A percentile compares a stretch with the other conserved stretches of the same genome.
phyloP scores from a whole-genome alignment of 2,888 invertebrate species.

The Myopa tessellatipennis region DNA sequence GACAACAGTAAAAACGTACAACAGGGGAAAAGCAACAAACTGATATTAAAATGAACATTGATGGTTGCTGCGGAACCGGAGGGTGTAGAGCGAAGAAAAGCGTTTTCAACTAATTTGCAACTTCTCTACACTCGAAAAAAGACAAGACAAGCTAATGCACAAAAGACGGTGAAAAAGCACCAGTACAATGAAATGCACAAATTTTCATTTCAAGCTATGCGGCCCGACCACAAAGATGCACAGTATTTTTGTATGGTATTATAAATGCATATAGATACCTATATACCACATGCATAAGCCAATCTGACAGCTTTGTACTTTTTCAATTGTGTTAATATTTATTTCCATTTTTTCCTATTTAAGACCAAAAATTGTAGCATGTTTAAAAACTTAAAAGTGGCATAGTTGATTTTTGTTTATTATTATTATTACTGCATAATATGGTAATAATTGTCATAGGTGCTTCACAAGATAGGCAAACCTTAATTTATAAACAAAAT shows the following conservation, averaged over 20 bases:
- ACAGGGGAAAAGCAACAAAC: constrained; percentile 36
- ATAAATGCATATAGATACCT: background rate
- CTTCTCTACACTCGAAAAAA: constrained; percentile 42
- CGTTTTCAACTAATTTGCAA: constrained; percentile 46
- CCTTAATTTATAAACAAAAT: constrained; percentile 14
- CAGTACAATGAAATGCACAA: background rate
- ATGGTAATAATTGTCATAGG: background rate
- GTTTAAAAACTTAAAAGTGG: background rate
- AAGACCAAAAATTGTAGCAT: background rate
- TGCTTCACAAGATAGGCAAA: background rate
- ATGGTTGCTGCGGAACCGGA: constrained; percentile 31
- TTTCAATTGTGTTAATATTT: background rate
- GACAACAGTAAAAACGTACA: constrained; percentile 32
- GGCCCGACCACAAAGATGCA: background rate
- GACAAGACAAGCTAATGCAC: constrained; percentile 26
- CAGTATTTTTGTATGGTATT: background rate
- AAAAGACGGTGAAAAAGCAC: constrained; percentile 34
- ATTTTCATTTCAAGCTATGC: background rate
- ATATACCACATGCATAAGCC: background rate
- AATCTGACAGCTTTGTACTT: background rate
- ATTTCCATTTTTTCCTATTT: background rate
- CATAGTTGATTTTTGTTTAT: too few relatives aligned
- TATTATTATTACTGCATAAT: background rate
- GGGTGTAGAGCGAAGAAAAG: constrained; percentile 38
- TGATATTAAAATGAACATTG: constrained; percentile 37